Evolutionary conservation across 2,888 invertebrate species (phyloP).

Genomic region (Parasteatoda lunata): DNA sequence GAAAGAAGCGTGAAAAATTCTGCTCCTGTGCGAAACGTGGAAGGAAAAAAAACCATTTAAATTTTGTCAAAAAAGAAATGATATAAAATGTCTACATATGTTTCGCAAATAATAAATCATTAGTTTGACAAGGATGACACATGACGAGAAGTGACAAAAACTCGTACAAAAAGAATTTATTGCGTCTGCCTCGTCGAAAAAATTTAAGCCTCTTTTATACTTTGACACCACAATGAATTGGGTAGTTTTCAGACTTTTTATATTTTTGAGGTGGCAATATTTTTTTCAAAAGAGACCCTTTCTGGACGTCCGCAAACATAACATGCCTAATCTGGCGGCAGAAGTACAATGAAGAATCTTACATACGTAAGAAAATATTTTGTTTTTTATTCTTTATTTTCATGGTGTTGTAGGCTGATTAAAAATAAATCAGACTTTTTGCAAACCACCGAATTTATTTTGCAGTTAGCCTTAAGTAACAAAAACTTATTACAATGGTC

Average conservation of each 20-base stretch:
- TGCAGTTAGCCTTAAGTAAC: too few relatives aligned
- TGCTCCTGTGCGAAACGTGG: background rate
- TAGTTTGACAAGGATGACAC: conserved; percentile 18
- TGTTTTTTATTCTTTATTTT: too few relatives aligned
- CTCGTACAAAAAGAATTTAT: background rate
- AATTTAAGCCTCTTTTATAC: conserved; percentile 20
- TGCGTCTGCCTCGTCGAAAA: conserved; percentile 13
- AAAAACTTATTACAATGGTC: too few relatives aligned
- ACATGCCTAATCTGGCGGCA: too few relatives aligned
- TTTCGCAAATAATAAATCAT: conserved; percentile 39
- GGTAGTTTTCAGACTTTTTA: conserved; percentile 11
- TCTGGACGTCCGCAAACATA: too few relatives aligned
- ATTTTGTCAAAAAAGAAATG: conserved; percentile 9
- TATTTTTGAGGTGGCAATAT: too few relatives aligned
- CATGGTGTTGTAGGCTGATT: too few relatives aligned
- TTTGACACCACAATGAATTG: conserved; percentile 33
- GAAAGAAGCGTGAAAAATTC: background rate
- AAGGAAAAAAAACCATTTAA: background rate
- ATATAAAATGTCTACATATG: conserved; percentile 29
- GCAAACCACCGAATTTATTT: too few relatives aligned
- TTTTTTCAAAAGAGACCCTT: too few relatives aligned
- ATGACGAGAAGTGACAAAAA: conserved; percentile 17
- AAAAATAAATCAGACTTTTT: too few relatives aligned
- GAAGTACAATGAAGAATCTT: too few relatives aligned
- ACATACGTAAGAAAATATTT: too few relatives aligned